Evolutionary conservation across 2,797 vertebrate species (phyloP), one percentile per base, ranked within the genome.

Genomic region (Hyperoplus immaculatus): DNA sequence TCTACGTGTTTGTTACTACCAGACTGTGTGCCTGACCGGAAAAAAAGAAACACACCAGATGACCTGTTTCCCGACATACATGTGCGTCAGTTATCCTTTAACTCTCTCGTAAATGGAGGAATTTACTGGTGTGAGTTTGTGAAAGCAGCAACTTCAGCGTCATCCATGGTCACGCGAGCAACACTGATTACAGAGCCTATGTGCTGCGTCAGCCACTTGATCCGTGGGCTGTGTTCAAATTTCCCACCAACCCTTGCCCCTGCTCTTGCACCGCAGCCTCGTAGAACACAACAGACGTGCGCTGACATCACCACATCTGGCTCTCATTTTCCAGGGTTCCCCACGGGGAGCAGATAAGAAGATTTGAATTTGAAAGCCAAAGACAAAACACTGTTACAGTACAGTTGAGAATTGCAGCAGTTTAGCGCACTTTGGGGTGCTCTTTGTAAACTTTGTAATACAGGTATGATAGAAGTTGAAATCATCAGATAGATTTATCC

Each of bases 221-320:
- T 76, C 67, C 47, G 42, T 73, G 46, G 64, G 64, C 62, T 78
- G 61, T n/a, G 78, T 75, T 82, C 78, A 57, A 41, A 79, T 75
- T 85, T 84, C 87, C 85, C 87, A 78, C 74, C 82, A 69, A 60
- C 78, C 29, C 46, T 75, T 86, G 69, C 75, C 77, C 61, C 69
- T 67, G 67, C 71, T 78, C 69, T 64, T 0, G 8, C 58, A 70
- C 84, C 69, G 14, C 85, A 88, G 58, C 79, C 74, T 81, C 15
- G 16, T 18, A 61, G 71, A 82, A 65, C 74, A 79, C 80, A 65
- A 71, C 55, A 80, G 79, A 86, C 80, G 73, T 39, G 50, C 53
- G 56, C 77, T 94, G 93, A 94, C 91, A 92, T 94, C 91, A 94
- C 76, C 90, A 85, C 93, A 94, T 94, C 92, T 94, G 94, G 89